Conservation (phyloP, 2,113 vertebrate species). For the Psammodynastes pulverulentus region DNA sequence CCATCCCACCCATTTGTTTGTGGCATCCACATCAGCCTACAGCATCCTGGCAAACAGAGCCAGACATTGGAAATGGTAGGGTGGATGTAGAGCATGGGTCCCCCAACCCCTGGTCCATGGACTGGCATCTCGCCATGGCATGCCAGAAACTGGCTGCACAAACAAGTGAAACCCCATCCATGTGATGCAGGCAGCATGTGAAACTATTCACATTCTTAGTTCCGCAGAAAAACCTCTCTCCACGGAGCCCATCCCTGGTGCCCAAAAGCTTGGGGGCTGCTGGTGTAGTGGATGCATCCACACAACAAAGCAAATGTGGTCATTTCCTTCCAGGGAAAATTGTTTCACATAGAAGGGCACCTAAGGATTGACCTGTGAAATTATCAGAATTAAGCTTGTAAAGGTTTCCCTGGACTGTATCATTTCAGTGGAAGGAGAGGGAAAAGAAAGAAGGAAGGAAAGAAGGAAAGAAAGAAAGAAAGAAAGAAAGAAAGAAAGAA, state of each 20-base stretch:
- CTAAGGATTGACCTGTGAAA: not conserved
- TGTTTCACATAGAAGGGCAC: not conserved
- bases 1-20: not conserved
- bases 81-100: not conserved
- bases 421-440: not conserved
- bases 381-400: not conserved
- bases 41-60: not conserved
- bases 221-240: too few species aligned
- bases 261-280: too few species aligned
- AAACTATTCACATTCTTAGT: too few species aligned
- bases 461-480: too few species aligned
- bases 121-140: too few species aligned
- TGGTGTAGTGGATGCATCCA: not conserved
- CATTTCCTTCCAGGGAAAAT: not conserved
- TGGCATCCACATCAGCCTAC: not conserved
- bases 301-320: not conserved
- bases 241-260: too few species aligned
- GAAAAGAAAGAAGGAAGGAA: too few species aligned
- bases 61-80: not conserved
- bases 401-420: not conserved
- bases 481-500: too few species aligned
- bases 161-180: too few species aligned
- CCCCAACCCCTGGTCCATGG: too few species aligned
- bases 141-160: too few species aligned
- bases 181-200: too few species aligned